Evolutionary conservation across 2,113 vertebrate genomes (phyloP), one percentile per base, ranked within the genome.

Genomic region (Mesocricetus auratus): DNA sequence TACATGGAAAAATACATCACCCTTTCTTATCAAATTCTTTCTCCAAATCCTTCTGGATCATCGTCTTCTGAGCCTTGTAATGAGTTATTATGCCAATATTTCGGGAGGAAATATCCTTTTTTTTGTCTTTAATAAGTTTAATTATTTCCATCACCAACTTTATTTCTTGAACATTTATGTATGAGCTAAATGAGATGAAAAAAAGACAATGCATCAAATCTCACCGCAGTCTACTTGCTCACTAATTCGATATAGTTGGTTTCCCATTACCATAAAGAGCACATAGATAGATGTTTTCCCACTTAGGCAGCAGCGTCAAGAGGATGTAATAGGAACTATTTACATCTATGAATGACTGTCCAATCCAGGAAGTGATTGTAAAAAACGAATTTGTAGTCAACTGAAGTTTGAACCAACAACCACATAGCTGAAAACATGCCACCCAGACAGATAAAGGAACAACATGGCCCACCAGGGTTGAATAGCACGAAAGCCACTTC

Each of bases 81-180:
- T 99, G 99, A 1, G 99, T 99, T 95, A 99, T 99, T 74, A 99
- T 98, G 7, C 99, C 99, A 82, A 99, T 98, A 73, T 95, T 98
- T 60, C 98, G 98, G 45, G 94, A 91, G 71, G 91, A 86, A 15
- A 98, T 39, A 16, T 98, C 98, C 39, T 82, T 99, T 93, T 85
- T 98, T 92, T 97, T 98, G 17, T 98, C 98, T 82, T 98, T 98
- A 82, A 99, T 98, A 93, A 99, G 97, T 90, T 91, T 99, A 71
- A 99, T 98, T 94, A 99, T 92, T 87, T 99, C 98, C 94, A 99
- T 95, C 62, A 99, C 99, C 97, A 99, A 97, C 87, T 98, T 98
- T 82, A 99, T 98, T 96, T 99, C 99, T 96, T 98, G 98, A 83
- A 94, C 87, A 95, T 99, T 99, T 90, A 96, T 88, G 47, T 98